Conservation (phyloP, 2,797 vertebrate species). For the Argya squamiceps region DNA sequence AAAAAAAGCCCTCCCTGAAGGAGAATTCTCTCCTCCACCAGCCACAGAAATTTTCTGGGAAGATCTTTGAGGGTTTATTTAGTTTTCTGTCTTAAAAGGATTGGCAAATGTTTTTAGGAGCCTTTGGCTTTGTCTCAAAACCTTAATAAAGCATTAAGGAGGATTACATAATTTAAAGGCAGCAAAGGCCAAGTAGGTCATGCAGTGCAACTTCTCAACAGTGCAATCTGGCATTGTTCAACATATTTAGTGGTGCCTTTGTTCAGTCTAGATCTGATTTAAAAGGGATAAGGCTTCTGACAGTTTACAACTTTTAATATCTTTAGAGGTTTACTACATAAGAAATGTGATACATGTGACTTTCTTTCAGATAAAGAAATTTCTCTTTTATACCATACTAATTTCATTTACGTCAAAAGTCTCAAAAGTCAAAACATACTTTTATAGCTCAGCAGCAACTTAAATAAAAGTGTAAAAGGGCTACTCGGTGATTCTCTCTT, state of each 20-base stretch:
- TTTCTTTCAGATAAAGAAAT: neutral
- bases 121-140: constrained; percentile 16
- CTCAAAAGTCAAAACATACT: neutral
- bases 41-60: neutral
- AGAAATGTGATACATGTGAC: neutral
- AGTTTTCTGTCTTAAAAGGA: neutral
- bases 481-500: neutral
- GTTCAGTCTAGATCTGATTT: neutral
- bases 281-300: neutral
- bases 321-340: neutral
- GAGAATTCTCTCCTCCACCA: neutral
- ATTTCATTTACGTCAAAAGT: neutral
- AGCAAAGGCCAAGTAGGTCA: constrained; percentile 10
- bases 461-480: neutral
- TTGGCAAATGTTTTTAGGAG: neutral
- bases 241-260: neutral
- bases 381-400: neutral
- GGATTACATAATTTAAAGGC: constrained; percentile 28
- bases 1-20: neutral
- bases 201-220: neutral
- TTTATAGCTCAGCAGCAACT: neutral
- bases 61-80: neutral
- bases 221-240: neutral
- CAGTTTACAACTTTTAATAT: neutral
- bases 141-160: neutral